Percentiles rank a stretch among this genome's conserved stretches.
Evolutionary conservation across 2,888 invertebrate species (phyloP).

Genomic region (Caprella mutica): DNA sequence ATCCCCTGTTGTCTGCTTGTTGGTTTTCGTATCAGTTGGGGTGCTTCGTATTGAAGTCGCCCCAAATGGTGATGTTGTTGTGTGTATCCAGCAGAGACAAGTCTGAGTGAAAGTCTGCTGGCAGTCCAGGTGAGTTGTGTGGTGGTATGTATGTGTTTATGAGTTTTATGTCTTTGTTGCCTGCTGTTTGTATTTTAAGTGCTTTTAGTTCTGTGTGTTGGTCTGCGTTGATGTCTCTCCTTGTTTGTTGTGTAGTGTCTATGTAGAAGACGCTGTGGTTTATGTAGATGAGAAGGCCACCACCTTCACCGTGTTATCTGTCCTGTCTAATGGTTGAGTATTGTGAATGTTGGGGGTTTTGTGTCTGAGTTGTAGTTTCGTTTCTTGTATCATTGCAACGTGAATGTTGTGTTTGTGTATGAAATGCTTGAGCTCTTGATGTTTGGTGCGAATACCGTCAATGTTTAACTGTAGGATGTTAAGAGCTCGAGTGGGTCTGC

Average conservation of each 20-base stretch:
- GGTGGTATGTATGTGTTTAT: background rate
- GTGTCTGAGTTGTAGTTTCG: background rate
- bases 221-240: background rate
- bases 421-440: background rate
- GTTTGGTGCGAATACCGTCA: background rate
- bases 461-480: background rate
- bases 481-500: background rate
- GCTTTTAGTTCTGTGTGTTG: background rate
- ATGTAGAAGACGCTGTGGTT: background rate
- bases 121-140: background rate
- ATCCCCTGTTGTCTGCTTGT: background rate
- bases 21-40: background rate
- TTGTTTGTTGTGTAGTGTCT: background rate
- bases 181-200: background rate
- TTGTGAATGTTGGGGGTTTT: background rate
- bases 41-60: background rate
- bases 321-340: background rate
- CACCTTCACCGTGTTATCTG: background rate
- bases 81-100: background rate
- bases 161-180: background rate
- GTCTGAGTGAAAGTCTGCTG: background rate
- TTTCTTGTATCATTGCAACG: background rate
- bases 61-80: background rate
- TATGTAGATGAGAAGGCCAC: background rate
- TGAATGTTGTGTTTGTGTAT: background rate